These are phyloP conservation scores for Sinocyclocheilus grahami DNA, from an alignment of 2,113 vertebrate genomes.

Conservation along the genomic window DNA sequence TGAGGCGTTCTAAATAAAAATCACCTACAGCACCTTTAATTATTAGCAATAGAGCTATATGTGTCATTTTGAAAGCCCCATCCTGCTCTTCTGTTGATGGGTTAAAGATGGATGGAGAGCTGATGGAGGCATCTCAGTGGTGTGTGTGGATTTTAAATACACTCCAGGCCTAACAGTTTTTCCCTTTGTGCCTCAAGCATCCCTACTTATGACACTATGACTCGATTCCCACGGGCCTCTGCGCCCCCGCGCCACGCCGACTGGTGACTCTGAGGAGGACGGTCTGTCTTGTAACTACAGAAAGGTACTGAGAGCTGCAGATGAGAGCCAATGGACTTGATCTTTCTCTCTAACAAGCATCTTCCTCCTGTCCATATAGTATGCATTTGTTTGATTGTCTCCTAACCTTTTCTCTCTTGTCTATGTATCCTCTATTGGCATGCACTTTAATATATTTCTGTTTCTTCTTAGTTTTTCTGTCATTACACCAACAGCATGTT, in stretches of 20 bases:
- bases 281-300: conserved; percentile 54
- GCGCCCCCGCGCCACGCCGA: conserved; percentile 80
- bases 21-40: background rate
- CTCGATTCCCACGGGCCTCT: conserved; percentile 81
- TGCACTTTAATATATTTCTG: background rate
- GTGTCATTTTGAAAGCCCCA: conserved; percentile 28
- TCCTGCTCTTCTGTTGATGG: conserved; percentile 36
- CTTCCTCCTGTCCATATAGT: background rate
- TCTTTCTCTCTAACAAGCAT: conserved; percentile 24
- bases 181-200: conserved; percentile 67
- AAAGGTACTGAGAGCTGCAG: conserved; percentile 70
- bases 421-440: conserved; percentile 35
- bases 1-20: background rate
- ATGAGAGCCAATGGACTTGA: background rate
- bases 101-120: conserved; percentile 45
- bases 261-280: conserved; percentile 73
- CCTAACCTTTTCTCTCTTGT: conserved; percentile 43
- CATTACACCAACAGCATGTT: background rate
- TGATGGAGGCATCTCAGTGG: conserved; percentile 45
- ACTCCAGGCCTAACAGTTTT: conserved; percentile 51
- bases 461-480: background rate
- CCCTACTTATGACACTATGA: conserved; percentile 78
- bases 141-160: background rate
- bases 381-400: background rate
- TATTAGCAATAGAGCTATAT: conserved; percentile 54